Evolutionary conservation across 1,140 invertebrate genomes (phyloP).

Genomic region (Tachypleus tridentatus): DNA sequence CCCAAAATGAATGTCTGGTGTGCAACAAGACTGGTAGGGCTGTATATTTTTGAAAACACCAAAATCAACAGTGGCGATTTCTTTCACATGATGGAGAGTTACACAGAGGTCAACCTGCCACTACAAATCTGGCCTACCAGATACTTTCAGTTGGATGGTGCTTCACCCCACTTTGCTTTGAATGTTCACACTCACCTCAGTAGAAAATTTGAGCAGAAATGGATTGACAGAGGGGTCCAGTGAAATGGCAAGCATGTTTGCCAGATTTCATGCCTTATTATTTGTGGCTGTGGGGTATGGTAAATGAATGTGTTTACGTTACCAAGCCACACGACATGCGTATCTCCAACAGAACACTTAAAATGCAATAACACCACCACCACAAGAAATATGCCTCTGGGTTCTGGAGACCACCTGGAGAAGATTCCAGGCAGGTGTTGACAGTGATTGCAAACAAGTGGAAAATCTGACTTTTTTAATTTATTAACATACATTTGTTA

Average conservation of each 20-base stretch:
- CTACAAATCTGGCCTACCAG: slow-evolving; percentile 1
- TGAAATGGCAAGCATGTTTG: too few species aligned
- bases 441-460: slow-evolving; percentile 1
- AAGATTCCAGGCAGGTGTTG: slow-evolving; percentile 1
- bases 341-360: too few species aligned
- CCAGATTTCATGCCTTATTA: too few species aligned
- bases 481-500: too few species aligned
- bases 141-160: slow-evolving; percentile 1
- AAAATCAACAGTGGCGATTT: slow-evolving; percentile 17
- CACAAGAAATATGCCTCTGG: not conserved
- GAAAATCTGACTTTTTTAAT: not conserved
- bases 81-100: slow-evolving; percentile 1
- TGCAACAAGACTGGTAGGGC: not conserved
- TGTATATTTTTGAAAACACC: slow-evolving; percentile 12
- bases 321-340: too few species aligned
- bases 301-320: too few species aligned
- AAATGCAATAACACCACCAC: not conserved
- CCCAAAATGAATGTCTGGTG: not conserved
- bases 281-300: too few species aligned
- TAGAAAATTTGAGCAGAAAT: not conserved
- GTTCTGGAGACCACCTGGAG: not conserved
- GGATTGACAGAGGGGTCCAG: not conserved
- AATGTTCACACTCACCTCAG: not conserved
- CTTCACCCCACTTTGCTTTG: not conserved
- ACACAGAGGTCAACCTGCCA: not conserved